phyloP scores from a whole-genome alignment of 2,888 invertebrate genomes.

The Holacanthella duospinosa region DNA sequence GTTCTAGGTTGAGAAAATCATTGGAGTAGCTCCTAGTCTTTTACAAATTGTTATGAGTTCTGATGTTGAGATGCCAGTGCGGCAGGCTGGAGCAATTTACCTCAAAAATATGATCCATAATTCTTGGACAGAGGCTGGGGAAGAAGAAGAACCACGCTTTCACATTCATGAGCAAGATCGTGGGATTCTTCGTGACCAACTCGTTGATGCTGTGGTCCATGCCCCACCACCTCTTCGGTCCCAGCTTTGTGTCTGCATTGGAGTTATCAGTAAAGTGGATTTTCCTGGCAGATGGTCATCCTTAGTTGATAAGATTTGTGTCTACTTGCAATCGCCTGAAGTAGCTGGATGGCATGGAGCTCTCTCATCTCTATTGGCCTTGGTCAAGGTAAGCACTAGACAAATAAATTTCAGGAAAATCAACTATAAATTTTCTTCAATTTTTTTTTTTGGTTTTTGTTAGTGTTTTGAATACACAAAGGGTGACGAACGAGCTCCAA shows the following conservation, averaged over 20 bases:
- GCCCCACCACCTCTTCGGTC: slow-evolving; percentile 60
- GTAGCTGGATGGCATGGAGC: slow-evolving; percentile 82
- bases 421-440: too few species aligned
- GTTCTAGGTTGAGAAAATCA: slow-evolving; percentile 77
- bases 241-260: slow-evolving; percentile 85
- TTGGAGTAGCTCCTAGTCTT: slow-evolving; percentile 87
- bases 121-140: slow-evolving; percentile 77
- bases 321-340: slow-evolving; percentile 84
- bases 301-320: slow-evolving; percentile 87
- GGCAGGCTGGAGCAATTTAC: slow-evolving; percentile 92
- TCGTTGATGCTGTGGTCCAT: slow-evolving; percentile 91
- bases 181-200: slow-evolving; percentile 77
- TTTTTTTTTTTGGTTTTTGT: slow-evolving; percentile 40
- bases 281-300: slow-evolving; percentile 93
- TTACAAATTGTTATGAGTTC: slow-evolving; percentile 87
- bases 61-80: slow-evolving; percentile 77
- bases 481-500: slow-evolving; percentile 72
- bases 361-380: slow-evolving; percentile 76
- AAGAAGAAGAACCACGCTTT: slow-evolving; percentile 52
- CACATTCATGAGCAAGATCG: slow-evolving; percentile 93
- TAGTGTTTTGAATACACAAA: slow-evolving; percentile 65
- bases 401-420: slow-evolving; percentile 3
- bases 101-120: slow-evolving; percentile 83
- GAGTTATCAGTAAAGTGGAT: slow-evolving; percentile 86
- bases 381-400: slow-evolving; percentile 57